Base-by-base conservation (phyloP, 1,140 invertebrate genomes). In the Tenebrio molitor region DNA sequence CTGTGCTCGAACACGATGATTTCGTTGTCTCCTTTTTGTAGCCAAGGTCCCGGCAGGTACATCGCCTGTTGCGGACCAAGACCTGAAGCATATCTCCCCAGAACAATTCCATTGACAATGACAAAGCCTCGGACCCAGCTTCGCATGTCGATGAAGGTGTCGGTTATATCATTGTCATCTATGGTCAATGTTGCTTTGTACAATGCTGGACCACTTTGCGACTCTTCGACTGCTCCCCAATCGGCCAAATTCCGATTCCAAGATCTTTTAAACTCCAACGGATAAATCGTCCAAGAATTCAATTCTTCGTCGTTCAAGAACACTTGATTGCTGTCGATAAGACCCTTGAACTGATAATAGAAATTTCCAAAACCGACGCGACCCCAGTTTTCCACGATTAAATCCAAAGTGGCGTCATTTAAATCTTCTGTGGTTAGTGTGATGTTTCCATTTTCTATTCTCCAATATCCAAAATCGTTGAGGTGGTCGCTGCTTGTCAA, bases 31-130 rank as follows among this genome's bases (percentile, higher is more conserved):
- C 87, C 87, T 12, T 69, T 25, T 62, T 82, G 81, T 0, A 89
- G 77, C 2, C 88, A 76, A 0, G 86, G 85, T 5, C 82, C 87
- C 15, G 88, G 89, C 33, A 89, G 67, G 80, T 88, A 90, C 0
- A 89, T 78, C 2, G 86, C 86, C 58, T 83, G 76, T 74, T 86
- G 84, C 1, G 89, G 89, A 0, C 89, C 89, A 19, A 83, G n/a
- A n/a, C n/a, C 75, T 42, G 74, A 77, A 23, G 76, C 78, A 76
- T 90, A 89, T 50, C 89, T 78, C 5, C 89, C 89, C 36, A 91
- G 74, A 75, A 89, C 88, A 74, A 88, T 87, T 1, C 87, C 88
- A 82, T 91, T 91, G 0, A 91, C 71, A 72, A 90, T 85, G n/a
- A 88, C 87, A 46, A 88, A 81, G 8, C 89, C 89, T 80, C 84